Conservation (phyloP, 2,797 vertebrate species). For the Peromyscus melanophrys region DNA sequence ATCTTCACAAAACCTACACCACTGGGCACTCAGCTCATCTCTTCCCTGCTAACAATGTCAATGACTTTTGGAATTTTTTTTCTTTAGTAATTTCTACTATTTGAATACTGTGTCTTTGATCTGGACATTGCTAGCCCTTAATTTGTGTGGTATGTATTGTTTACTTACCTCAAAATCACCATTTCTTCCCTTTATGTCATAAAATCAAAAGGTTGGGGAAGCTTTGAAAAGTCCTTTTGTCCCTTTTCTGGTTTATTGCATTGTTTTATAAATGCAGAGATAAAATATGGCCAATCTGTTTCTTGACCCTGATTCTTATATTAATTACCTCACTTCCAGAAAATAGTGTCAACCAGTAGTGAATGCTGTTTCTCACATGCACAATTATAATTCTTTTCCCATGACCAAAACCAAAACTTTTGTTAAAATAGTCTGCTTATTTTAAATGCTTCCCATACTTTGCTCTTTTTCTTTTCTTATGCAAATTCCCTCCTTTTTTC, state of each 20-base stretch:
- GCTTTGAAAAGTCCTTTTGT: conserved; percentile 16
- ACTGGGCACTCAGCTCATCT: conserved; percentile 35
- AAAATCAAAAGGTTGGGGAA: conserved; percentile 43
- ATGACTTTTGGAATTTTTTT: conserved; percentile 27
- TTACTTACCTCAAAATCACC: not conserved
- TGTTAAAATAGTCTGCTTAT: conserved; percentile 15
- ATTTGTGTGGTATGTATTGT: not conserved
- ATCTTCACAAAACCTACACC: conserved; percentile 29
- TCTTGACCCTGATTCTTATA: conserved; percentile 40
- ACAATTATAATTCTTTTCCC: conserved; percentile 51
- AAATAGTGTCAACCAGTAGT: not conserved
- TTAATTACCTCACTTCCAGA: not conserved
- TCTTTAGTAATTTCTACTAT: not conserved
- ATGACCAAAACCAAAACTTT: conserved; percentile 52
- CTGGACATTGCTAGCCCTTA: not conserved
- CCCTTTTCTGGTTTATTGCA: not conserved
- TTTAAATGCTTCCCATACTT: not conserved
- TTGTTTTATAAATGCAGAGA: conserved; percentile 46
- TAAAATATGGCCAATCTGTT: conserved; percentile 44
- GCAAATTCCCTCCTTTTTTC: not conserved
- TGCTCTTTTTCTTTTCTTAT: conserved; percentile 32
- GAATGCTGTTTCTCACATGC: not conserved
- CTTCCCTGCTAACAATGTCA: not conserved
- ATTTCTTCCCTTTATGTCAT: not conserved
- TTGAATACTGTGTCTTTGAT: conserved; percentile 26